Evolutionary conservation across 1,140 invertebrate species (phyloP).

Genomic region (Aphelenchoides besseyi): DNA sequence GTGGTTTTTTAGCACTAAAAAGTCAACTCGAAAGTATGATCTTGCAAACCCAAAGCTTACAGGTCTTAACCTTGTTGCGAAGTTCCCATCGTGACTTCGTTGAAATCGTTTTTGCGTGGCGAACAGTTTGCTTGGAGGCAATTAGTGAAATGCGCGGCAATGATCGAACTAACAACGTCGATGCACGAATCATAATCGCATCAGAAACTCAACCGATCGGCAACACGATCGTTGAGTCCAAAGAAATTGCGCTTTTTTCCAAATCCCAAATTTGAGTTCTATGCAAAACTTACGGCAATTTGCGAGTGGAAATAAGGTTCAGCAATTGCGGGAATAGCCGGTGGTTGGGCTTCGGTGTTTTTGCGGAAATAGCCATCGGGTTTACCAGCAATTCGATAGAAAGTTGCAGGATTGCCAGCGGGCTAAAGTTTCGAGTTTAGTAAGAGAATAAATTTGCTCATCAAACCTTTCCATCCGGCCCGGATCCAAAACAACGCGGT

Average conservation of each 20-base stretch:
- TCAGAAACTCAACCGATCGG: not conserved
- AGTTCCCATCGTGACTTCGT: no score
- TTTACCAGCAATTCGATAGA: constrained; percentile 44
- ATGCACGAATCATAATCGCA: not conserved
- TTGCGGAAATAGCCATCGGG: constrained; percentile 54
- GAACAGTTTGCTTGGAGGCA: no score
- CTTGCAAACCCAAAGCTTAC: no score
- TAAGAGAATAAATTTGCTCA: not conserved
- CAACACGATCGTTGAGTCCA: no score
- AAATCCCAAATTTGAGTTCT: no score
- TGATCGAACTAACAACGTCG: not conserved
- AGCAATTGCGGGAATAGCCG: constrained; percentile 24
- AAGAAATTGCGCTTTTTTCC: no score
- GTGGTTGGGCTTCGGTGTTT: constrained; percentile 25
- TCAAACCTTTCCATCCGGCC: constrained; percentile 21
- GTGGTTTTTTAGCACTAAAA: no score
- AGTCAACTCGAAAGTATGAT: no score
- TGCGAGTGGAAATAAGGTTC: constrained; percentile 36
- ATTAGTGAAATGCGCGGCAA: not conserved
- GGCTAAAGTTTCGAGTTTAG: not conserved
- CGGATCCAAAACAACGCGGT: constrained; percentile 41
- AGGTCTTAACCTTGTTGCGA: no score
- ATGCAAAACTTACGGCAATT: constrained; percentile 31
- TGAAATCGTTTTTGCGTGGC: no score
- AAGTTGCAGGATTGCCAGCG: constrained; percentile 20